These are phyloP conservation scores for Acrocephalus scirpaceus DNA, from an alignment of 2,797 vertebrate species.

Conservation along the genomic window DNA sequence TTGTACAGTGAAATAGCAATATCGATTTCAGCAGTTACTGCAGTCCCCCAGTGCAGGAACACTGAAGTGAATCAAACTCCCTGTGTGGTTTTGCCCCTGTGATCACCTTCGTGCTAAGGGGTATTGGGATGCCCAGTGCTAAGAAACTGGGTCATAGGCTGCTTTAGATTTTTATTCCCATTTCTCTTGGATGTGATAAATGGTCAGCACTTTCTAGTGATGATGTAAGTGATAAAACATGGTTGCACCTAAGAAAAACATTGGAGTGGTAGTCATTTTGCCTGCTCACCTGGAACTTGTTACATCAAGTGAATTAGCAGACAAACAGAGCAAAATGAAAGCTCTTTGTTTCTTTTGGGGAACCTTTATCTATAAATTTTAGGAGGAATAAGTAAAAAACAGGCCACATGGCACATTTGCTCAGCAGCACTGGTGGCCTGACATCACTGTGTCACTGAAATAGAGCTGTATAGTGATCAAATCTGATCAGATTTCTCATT, in stretches of 20 bases:
- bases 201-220: background rate
- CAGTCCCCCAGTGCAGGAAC: background rate
- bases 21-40: background rate
- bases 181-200: background rate
- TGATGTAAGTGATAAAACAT: background rate
- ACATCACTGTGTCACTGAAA: background rate
- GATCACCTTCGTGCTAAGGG: background rate
- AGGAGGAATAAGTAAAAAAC: background rate
- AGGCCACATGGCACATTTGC: background rate
- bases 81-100: background rate
- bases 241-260: background rate
- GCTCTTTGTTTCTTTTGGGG: background rate
- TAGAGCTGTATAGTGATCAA: background rate
- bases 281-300: constrained; percentile 11
- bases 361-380: background rate
- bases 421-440: background rate
- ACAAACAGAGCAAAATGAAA: background rate
- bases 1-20: background rate
- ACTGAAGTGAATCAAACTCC: background rate
- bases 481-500: background rate
- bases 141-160: background rate
- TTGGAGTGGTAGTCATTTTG: background rate
- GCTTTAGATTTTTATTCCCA: background rate
- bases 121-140: background rate
- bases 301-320: background rate